Evolutionary conservation across 2,113 vertebrate species (phyloP), one percentile per base, ranked within the genome.

Genomic region (Lathamus discolor): DNA sequence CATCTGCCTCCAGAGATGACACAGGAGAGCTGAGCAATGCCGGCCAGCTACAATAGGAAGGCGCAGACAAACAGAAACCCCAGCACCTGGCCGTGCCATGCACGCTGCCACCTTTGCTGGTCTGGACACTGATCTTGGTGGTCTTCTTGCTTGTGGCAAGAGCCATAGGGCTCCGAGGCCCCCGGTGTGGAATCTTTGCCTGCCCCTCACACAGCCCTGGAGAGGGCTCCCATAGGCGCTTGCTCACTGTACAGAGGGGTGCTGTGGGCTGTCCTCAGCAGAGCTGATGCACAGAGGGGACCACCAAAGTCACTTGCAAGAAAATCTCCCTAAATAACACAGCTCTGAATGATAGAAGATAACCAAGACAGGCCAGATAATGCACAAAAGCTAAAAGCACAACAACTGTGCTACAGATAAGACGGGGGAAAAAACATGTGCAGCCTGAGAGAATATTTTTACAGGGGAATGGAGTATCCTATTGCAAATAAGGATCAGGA

Each of bases 231-330:
- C 23, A 4, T 0, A 2, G 8, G 51, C 4, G 2, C 11, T 28
- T 13, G 55, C 8, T 57, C 55, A n/a, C 55, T n/a, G 55, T 57
- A 57, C 19, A 22, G 55, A 57, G 31, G 54, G 31, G 31, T 9
- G 55, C 64, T 6, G 11, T 0, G 9, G 20, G 59, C 44, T 55
- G 46, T 10, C 28, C 51, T 28, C 4, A 1, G 44, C 39, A 43
- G 25, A 46, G 85, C n/a, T 15, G 15, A 15, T 2, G 0, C 25
- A 6, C 2, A 0, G 31, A 4, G 39, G 12, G 37, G 14, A 16
- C 29, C n/a, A 2, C 29, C 12, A 16, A 41, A 35, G 13, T 16
- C 39, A 62, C 27, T 14, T 44, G 51, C 4, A 28, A 29, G 82
- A 59, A 52, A 28, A 59, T 17, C 39, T 43, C 46, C 41, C 23